phyloP scores from a whole-genome alignment of 1,140 invertebrate genomes.

The Forficula auricularia region DNA sequence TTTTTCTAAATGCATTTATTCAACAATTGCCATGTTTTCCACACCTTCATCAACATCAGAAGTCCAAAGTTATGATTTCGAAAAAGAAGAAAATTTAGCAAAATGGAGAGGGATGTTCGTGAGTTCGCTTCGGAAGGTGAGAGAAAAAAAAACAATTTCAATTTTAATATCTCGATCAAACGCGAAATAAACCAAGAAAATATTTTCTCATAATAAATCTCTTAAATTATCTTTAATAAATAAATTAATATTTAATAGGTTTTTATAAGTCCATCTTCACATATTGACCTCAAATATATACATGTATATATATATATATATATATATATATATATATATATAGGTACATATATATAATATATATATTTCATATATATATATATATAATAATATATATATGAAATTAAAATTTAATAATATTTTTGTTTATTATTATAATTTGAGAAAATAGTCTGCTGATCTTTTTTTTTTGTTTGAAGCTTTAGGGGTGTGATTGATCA shows the following conservation, averaged over 20 bases:
- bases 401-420: too few relatives aligned
- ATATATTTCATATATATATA: too few relatives aligned
- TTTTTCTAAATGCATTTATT: too few relatives aligned
- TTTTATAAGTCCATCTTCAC: neutral
- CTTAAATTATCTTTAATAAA: neutral
- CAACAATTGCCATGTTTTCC: constrained; percentile 29
- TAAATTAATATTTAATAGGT: neutral
- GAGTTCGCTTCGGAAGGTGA: constrained; percentile 54
- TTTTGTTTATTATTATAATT: too few relatives aligned
- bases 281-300: too few relatives aligned
- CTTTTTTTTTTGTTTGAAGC: too few relatives aligned
- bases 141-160: neutral
- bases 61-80: constrained; percentile 65
- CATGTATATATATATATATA: too few relatives aligned
- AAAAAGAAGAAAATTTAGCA: constrained; percentile 64
- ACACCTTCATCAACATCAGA: constrained; percentile 34
- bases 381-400: too few relatives aligned
- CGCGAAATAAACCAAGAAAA: neutral
- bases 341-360: too few relatives aligned
- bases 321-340: too few relatives aligned
- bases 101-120: constrained; percentile 83
- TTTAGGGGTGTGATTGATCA: too few relatives aligned
- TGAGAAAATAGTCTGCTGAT: too few relatives aligned
- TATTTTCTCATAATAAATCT: neutral
- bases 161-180: neutral